Evolutionary conservation across 2,113 vertebrate genomes (phyloP).

Genomic region (Phodopus roborovskii): DNA sequence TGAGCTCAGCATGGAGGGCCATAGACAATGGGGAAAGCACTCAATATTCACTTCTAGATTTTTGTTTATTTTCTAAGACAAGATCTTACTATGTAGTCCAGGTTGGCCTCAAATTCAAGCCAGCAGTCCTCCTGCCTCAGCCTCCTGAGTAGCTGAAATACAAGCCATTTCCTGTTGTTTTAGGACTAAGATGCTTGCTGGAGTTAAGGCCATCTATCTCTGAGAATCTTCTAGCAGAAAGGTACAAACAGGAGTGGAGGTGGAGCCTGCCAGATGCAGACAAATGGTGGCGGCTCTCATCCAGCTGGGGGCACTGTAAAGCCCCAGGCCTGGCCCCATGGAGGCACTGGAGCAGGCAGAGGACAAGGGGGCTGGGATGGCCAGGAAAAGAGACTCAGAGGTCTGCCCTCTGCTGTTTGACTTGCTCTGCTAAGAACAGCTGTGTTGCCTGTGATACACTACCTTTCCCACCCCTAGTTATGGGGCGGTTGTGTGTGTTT

Average conservation of each 20-base stretch:
- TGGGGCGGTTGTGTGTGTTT: no score
- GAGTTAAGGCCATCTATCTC: not conserved
- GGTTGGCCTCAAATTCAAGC: not conserved
- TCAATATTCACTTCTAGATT: not conserved
- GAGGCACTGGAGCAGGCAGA: not conserved
- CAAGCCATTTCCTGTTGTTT: not conserved
- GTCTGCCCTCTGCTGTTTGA: fast-evolving
- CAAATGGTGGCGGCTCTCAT: no score
- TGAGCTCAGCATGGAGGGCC: not conserved
- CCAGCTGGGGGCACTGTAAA: not conserved
- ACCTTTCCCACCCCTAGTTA: not conserved
- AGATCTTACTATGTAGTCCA: not conserved
- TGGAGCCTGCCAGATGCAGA: not conserved
- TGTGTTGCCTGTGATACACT: not conserved
- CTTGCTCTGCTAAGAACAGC: not conserved
- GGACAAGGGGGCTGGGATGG: no score
- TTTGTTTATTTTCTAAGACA: not conserved
- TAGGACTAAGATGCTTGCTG: not conserved
- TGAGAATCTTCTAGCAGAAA: not conserved
- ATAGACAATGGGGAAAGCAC: not conserved
- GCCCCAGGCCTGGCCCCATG: fast-evolving
- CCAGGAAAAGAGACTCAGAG: not conserved
- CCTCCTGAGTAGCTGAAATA: not conserved
- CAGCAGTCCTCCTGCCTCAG: not conserved
- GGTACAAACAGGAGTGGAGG: not conserved